Evolutionary conservation across 2,797 vertebrate species (phyloP).

Genomic region (Sebastes trivittatus): DNA sequence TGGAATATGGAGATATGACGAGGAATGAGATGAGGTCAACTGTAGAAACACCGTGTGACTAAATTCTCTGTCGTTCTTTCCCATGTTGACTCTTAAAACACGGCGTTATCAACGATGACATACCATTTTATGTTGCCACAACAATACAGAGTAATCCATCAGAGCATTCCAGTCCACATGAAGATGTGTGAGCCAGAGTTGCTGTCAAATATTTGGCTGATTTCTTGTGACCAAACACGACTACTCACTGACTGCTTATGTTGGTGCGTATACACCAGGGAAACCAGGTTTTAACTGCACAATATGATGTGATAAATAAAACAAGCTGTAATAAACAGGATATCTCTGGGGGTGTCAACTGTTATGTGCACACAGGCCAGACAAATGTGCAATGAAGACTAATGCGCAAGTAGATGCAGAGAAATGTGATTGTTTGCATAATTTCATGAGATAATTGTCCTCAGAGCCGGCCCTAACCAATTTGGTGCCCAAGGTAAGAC

Average conservation of each 20-base stretch:
- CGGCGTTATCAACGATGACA: constrained; percentile 42
- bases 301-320: neutral
- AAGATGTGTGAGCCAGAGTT: constrained; percentile 9
- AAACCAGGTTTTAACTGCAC: neutral
- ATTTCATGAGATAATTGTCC: neutral
- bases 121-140: constrained; percentile 58
- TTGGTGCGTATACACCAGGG: neutral
- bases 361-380: too few relatives aligned
- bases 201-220: constrained; percentile 34
- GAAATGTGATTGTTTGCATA: neutral
- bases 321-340: neutral
- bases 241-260: neutral
- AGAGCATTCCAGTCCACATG: constrained; percentile 26
- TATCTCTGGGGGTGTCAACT: neutral
- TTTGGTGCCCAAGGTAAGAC: too few relatives aligned
- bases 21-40: constrained; percentile 17
- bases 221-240: constrained; percentile 6
- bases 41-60: constrained; percentile 23
- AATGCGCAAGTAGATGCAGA: neutral
- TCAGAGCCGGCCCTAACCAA: neutral
- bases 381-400: neutral
- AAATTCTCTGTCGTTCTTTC: constrained; percentile 1
- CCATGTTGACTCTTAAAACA: constrained; percentile 59
- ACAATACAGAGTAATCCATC: constrained; percentile 43
- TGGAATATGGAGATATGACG: constrained; percentile 14